Evolutionary conservation across 2,888 invertebrate species (phyloP), one percentile per base, ranked within the genome.

Genomic region (Dolichomitus sp.): DNA sequence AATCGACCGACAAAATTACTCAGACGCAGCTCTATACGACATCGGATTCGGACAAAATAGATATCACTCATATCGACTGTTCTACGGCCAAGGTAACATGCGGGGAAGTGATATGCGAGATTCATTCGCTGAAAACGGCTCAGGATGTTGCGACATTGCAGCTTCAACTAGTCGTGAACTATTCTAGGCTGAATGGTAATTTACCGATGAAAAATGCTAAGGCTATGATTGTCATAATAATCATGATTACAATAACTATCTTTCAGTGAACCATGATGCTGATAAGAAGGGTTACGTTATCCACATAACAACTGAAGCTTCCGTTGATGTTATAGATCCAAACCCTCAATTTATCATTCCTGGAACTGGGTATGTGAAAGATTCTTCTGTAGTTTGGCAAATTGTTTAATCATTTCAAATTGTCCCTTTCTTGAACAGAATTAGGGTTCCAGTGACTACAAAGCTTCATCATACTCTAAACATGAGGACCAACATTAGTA

Each of bases 31-130:
- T 48, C 14, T 54, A 83, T 11, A 72, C 63, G 4, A 72, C 54
- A 37, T 9, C 72, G 48, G 76, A 76, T 12, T 54, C 48, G 6
- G 42, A 50, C 4, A 63, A 78, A 61, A 68, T 70, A 30, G 59
- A 83, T 66, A 48, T 54, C 50, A 65, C 86, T 66, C 80, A 88
- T 76, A 70, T 91, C 5, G 89, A 91, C 81, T 91, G 91, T 75
- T 87, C 90, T 0, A 81, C 77, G 0, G 17, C 63, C 0, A 73
- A 81, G 11, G 81, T 88, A 17, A 75, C 83, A 42, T 90, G 91
- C 57, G 86, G 83, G n/a, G 74, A 45, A 14, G 78, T 91, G 2
- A 63, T 61, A 11, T 91, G 91, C 17, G 72, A 86, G 54, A 82
- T 91, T n/a, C 80, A 61, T 5, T 69, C 72, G 3, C 40, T 89